Conservation (phyloP, 2,113 vertebrate species). For the Motacilla tschutschensis region DNA sequence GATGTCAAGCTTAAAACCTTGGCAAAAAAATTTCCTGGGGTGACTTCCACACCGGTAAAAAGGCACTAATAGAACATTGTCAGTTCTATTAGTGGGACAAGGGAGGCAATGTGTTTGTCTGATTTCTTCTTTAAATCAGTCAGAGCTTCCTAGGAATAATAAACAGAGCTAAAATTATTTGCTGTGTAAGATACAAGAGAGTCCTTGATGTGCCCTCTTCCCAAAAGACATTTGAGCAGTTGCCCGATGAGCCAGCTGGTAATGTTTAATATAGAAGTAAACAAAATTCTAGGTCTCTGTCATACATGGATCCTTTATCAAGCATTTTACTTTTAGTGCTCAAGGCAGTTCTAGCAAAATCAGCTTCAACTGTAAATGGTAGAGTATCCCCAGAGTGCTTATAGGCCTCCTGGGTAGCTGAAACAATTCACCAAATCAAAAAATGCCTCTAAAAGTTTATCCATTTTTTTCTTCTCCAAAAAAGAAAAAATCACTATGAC, state of each 20-base stretch:
- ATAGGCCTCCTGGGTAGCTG: background rate
- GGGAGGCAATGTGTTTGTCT: background rate
- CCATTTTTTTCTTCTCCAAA: background rate
- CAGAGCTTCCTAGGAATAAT: constrained; percentile 7
- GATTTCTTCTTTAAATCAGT: constrained; percentile 1
- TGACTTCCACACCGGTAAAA: background rate
- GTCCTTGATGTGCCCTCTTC: constrained; percentile 17
- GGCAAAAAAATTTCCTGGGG: background rate
- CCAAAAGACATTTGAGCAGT: constrained; percentile 11
- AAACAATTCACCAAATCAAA: background rate
- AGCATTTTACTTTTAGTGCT: background rate
- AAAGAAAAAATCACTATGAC: too few species aligned
- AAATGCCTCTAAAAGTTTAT: background rate
- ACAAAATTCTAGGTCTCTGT: constrained; percentile 43
- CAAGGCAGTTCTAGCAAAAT: background rate
- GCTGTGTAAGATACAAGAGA: background rate
- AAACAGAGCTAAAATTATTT: constrained; percentile 19
- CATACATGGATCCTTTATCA: background rate
- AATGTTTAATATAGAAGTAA: constrained; percentile 33
- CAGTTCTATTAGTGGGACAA: too few species aligned
- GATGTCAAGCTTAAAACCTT: background rate
- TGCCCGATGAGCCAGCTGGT: background rate
- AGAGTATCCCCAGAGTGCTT: background rate
- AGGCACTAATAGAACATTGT: background rate
- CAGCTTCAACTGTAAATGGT: background rate